Evolutionary conservation across 2,797 vertebrate genomes (phyloP).

Genomic region (Pangasius larnaudii): DNA sequence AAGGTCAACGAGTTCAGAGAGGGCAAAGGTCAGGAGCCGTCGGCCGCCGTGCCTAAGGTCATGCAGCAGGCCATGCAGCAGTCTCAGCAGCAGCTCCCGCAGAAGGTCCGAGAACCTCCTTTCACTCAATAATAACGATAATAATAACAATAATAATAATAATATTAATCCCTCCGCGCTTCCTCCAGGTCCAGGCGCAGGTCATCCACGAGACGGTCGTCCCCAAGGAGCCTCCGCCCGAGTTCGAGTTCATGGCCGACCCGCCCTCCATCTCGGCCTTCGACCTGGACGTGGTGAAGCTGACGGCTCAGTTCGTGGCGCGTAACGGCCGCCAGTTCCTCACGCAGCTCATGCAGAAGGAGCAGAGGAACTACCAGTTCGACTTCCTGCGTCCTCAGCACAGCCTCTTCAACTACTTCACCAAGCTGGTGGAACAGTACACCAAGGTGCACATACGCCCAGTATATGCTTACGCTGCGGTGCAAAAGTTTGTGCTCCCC

Average conservation of each 20-base stretch:
- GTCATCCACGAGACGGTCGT: slow-evolving; percentile 93
- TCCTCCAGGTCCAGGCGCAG: slow-evolving; percentile 88
- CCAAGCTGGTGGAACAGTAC: slow-evolving; percentile 98
- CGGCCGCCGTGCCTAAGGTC: slow-evolving; percentile 95
- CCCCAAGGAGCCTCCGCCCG: slow-evolving; percentile 94
- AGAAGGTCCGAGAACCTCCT: slow-evolving; percentile 79
- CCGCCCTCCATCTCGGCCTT: slow-evolving; percentile 97
- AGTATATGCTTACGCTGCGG: background rate
- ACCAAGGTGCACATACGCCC: slow-evolving; percentile 83
- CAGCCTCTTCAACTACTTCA: slow-evolving; percentile 99
- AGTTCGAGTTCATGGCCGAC: slow-evolving; percentile 97
- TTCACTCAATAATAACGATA: background rate
- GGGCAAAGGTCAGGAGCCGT: slow-evolving; percentile 95
- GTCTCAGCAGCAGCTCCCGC: slow-evolving; percentile 86
- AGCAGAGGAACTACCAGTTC: slow-evolving; percentile 98
- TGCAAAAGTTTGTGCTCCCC: background rate
- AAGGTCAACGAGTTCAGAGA: slow-evolving; percentile 99
- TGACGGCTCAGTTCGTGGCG: slow-evolving; percentile 96
- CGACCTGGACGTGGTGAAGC: slow-evolving; percentile 96
- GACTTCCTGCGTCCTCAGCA: slow-evolving; percentile 97
- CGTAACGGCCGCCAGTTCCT: slow-evolving; percentile 97
- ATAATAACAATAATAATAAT: background rate
- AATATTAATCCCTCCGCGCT: background rate
- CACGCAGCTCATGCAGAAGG: slow-evolving; percentile 98
- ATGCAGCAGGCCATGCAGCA: slow-evolving; percentile 90